A percentile compares a stretch with the other conserved stretches of the same genome.
Conservation (phyloP, 2,797 vertebrate species). For the Anableps anableps region DNA sequence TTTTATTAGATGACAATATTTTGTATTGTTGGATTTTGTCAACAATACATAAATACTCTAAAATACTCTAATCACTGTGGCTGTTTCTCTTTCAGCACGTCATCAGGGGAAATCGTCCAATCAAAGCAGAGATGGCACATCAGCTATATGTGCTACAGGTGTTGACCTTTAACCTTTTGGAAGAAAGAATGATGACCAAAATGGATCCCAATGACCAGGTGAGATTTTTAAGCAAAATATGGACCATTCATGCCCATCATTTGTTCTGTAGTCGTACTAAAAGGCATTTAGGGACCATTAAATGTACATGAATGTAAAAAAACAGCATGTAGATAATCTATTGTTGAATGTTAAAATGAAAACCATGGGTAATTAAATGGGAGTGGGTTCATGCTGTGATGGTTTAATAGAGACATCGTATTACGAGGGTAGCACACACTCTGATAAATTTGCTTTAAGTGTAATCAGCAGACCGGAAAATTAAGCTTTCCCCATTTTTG, state of each 20-base stretch:
- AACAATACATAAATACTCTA: not conserved
- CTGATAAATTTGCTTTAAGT: slow-evolving; percentile 22
- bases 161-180: slow-evolving; percentile 96
- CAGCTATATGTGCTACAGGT: slow-evolving; percentile 98
- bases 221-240: not conserved
- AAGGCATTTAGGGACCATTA: not conserved
- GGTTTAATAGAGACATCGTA: slow-evolving; percentile 8
- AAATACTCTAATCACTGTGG: not conserved
- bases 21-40: slow-evolving; percentile 2
- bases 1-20: not conserved
- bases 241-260: not conserved
- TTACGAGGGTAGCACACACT: not conserved
- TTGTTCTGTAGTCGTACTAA: not conserved
- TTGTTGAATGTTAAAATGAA: slow-evolving; percentile 10
- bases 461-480: slow-evolving; percentile 26
- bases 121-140: slow-evolving; percentile 99
- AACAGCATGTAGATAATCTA: not conserved
- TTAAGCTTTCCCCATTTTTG: slow-evolving; percentile 10
- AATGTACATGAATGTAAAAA: not conserved
- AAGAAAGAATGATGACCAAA: slow-evolving; percentile 99
- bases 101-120: slow-evolving; percentile 95
- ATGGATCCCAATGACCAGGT: slow-evolving; percentile 99
- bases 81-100: slow-evolving; percentile 84
- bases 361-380: slow-evolving; percentile 5
- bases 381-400: not conserved